Evolutionary conservation across 2,888 invertebrate species (phyloP), one percentile per base, ranked within the genome.

Genomic region (Pachymerium ferrugineum): DNA sequence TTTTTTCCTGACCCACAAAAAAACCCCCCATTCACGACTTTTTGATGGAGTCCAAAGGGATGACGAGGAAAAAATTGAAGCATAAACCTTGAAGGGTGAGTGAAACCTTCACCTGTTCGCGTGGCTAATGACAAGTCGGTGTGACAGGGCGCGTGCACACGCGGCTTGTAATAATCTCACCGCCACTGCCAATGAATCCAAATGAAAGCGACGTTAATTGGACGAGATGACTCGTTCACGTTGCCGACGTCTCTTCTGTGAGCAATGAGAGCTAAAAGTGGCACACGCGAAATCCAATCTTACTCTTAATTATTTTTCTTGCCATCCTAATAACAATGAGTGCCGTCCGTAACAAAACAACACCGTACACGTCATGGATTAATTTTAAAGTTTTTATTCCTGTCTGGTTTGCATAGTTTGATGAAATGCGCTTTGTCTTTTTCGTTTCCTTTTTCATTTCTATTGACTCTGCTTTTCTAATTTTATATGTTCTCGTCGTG

Each of bases 251-350:
- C 38, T 38, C 62, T 25, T 12, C 28, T n/a, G 10, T 2, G 1
- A 14, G 8, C 25, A 25, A 62, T 62, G 62, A 10, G 28, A 28
- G 28, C 62, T n/a, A 62, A 62, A 62, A 28, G 25, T 25, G 28
- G n/a, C n/a, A 62, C 38, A 38, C 38, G 16, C 12, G 38, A 38
- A 16, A 38, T 38, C 38, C 38, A 38, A 38, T 38, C 38, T n/a
- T n/a, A n/a, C n/a, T 62, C 62, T 62, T 28, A 14, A 25, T 62
- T 62, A 62, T 28, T 62, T 62, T 62, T 54, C 28, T 62, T 62
- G 62, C 62, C 28, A 14, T 62, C 62, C n/a, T 54, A 62, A 62
- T 62, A 62, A 62, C 62, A 28, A n/a, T 62, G 62, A 62, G 62
- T 25, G 62, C n/a, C 62, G 62, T 12, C 38, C 10, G 10, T 25